Conservation (phyloP, 1,140 invertebrate species). For the Thaumetopoea pityocampa region DNA sequence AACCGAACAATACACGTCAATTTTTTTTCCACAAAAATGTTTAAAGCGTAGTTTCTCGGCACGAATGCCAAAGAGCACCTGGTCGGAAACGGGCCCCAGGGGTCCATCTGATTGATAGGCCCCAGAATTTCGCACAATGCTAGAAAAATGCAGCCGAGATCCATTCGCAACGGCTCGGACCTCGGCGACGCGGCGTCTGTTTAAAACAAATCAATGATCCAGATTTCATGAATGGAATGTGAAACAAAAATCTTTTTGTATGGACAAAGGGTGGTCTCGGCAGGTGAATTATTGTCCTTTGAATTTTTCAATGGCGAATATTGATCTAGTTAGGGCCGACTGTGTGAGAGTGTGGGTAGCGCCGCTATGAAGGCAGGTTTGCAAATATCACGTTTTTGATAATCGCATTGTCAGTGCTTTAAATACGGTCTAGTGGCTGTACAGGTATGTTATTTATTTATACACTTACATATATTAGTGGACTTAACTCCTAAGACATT, state of each 20-base stretch:
- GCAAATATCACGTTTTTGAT: too few species aligned
- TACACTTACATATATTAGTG: too few species aligned
- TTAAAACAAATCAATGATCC: conserved; percentile 74
- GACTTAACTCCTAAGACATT: too few species aligned
- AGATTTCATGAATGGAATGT: conserved; percentile 61
- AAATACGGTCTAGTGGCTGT: too few species aligned
- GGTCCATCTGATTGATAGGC: conserved; percentile 69
- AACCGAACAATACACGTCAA: conserved; percentile 55
- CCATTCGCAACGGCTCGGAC: conserved; percentile 42
- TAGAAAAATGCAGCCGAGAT: conserved; percentile 38
- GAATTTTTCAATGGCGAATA: conserved; percentile 3
- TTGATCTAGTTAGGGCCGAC: too few species aligned
- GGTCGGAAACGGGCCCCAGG: conserved; percentile 72
- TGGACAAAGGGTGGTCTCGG: conserved; percentile 49
- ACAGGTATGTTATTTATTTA: too few species aligned
- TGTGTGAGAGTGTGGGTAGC: too few species aligned
- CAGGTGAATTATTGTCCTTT: conserved; percentile 48
- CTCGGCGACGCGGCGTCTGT: conserved; percentile 67
- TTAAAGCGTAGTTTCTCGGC: conserved; percentile 65
- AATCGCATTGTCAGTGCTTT: too few species aligned
- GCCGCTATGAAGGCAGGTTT: too few species aligned
- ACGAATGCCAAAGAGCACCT: conserved; percentile 72
- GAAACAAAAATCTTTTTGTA: conserved; percentile 62
- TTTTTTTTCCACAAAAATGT: conserved; percentile 48
- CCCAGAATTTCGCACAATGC: conserved; percentile 62